Conservation (phyloP, 2,888 invertebrate species). For the Tholera decimalis region DNA sequence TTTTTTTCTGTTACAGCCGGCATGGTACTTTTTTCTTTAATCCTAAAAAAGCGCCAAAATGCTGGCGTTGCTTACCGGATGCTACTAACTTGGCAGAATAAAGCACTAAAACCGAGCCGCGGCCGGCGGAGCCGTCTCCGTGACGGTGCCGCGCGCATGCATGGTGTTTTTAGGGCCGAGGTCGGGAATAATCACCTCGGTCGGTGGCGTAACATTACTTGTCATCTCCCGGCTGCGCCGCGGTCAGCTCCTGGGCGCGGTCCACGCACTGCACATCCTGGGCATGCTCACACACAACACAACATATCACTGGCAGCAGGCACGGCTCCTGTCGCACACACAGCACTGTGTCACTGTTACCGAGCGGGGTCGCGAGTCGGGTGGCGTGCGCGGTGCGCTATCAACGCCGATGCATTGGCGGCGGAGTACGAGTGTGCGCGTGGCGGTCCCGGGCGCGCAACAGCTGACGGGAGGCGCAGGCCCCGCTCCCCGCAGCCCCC, state of each 20-base stretch:
- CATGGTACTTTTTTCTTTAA: slow-evolving; percentile 71
- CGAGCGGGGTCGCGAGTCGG: slow-evolving; percentile 73
- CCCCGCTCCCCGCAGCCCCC: slow-evolving; percentile 77
- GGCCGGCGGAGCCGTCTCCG: slow-evolving; percentile 71
- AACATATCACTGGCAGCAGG: slow-evolving; percentile 70
- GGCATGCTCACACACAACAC: slow-evolving; percentile 81
- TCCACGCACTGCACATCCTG: slow-evolving; percentile 82
- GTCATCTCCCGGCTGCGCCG: slow-evolving; percentile 84
- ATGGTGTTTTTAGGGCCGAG: slow-evolving; percentile 84
- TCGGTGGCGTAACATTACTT: slow-evolving; percentile 90
- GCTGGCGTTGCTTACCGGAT: slow-evolving; percentile 81
- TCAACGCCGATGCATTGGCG: slow-evolving; percentile 90
- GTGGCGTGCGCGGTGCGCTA: slow-evolving; percentile 86
- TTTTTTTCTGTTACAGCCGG: slow-evolving; percentile 67
- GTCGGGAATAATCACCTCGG: slow-evolving; percentile 90
- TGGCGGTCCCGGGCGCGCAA: slow-evolving; percentile 89
- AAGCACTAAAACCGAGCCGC: slow-evolving; percentile 58
- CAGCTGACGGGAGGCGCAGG: slow-evolving; percentile 91
- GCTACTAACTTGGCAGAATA: slow-evolving; percentile 63
- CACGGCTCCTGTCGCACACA: slow-evolving; percentile 74
- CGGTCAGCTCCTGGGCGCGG: slow-evolving; percentile 86
- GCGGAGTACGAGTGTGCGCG: slow-evolving; percentile 78
- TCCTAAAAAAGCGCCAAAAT: slow-evolving; percentile 79
- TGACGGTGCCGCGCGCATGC: slow-evolving; percentile 82
- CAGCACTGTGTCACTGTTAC: slow-evolving; percentile 81